A percentile compares a stretch with the other conserved stretches of the same genome.
Evolutionary conservation across 1,140 invertebrate genomes (phyloP).

Genomic region (Cotesia typhae): DNA sequence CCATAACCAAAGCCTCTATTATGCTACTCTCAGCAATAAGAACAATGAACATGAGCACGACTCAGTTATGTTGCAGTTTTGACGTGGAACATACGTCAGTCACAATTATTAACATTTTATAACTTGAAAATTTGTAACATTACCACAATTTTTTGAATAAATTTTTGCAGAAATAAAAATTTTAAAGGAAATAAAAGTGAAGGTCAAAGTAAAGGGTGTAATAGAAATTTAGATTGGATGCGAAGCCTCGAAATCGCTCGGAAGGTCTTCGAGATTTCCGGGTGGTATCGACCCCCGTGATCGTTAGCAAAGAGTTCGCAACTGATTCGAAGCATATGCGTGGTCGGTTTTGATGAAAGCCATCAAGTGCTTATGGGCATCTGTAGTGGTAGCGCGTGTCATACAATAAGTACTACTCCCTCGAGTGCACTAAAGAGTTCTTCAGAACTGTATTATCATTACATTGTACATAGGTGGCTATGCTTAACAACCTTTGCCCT

Average conservation of each 20-base stretch:
- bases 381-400: conserved; percentile 47
- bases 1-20: background rate
- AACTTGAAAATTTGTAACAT: no score
- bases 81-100: no score
- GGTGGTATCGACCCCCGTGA: conserved; percentile 30
- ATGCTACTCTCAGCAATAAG: background rate
- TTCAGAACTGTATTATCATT: conserved; percentile 47
- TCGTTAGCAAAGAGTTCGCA: conserved; percentile 42
- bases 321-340: conserved; percentile 45
- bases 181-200: background rate
- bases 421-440: conserved; percentile 29
- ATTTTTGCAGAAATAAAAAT: background rate
- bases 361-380: conserved; percentile 28
- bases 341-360: conserved; percentile 11
- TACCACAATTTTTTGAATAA: no score
- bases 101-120: no score
- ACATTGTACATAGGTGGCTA: conserved; percentile 21
- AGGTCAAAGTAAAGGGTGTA: no score
- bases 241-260: background rate
- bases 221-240: no score
- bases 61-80: background rate
- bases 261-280: conserved; percentile 5
- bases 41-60: background rate
- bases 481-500: background rate
- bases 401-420: conserved; percentile 41